These are phyloP conservation scores for Sphecodes monilicornis DNA, from an alignment of 2,888 invertebrate species.

Conservation along the genomic window DNA sequence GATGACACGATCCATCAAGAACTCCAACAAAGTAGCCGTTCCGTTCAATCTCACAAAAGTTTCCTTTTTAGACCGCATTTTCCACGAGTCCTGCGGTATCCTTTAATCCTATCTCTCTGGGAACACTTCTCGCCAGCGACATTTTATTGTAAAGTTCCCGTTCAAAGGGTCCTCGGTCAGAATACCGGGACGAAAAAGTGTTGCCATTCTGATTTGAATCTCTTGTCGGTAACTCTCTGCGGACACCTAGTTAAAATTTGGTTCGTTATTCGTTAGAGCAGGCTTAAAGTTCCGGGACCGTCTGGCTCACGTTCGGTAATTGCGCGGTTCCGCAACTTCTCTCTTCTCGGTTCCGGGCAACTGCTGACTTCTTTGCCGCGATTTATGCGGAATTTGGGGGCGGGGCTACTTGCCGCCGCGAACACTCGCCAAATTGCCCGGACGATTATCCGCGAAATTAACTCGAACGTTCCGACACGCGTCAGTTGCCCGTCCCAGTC, in stretches of 20 bases:
- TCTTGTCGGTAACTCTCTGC: constrained; percentile 38
- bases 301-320: constrained; percentile 69
- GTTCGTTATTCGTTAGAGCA: constrained; percentile 74
- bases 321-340: constrained; percentile 48
- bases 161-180: no score
- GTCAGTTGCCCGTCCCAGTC: neutral
- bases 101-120: constrained; percentile 1
- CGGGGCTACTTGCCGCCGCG: constrained; percentile 25
- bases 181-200: constrained; percentile 26
- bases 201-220: constrained; percentile 4
- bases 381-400: constrained; percentile 37
- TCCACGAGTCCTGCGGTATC: neutral
- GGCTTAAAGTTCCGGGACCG: constrained; percentile 72
- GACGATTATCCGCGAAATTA: constrained; percentile 51
- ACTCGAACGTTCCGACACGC: constrained; percentile 37
- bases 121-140: constrained; percentile 7
- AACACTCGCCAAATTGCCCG: constrained; percentile 24
- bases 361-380: constrained; percentile 11
- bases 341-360: neutral
- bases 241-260: constrained; percentile 73
- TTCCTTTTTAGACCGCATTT: neutral
- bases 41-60: neutral
- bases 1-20: neutral
- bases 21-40: neutral
- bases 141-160: constrained; percentile 1